These are phyloP conservation scores for Lepidochitona cinerea DNA, from an alignment of 2,888 invertebrate species.

Conservation along the genomic window DNA sequence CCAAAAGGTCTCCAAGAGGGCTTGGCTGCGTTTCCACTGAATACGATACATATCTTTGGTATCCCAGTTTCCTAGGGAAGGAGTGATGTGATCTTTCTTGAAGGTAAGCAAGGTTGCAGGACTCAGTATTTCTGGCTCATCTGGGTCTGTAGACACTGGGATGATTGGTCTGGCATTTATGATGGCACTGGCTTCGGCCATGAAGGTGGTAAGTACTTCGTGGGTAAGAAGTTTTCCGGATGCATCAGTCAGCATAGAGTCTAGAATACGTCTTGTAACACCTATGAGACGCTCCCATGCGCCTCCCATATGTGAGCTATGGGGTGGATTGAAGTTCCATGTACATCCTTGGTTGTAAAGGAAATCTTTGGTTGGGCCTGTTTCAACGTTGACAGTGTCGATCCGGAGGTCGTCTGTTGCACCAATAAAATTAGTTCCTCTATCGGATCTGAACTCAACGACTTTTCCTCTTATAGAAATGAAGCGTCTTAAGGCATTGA, in stretches of 20 bases:
- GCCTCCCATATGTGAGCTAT: not conserved
- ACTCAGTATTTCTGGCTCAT: not conserved
- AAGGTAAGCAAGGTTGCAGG: not conserved
- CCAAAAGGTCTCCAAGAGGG: not conserved
- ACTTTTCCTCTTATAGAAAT: conserved; percentile 24
- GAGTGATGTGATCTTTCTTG: not conserved
- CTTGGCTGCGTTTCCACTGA: not conserved
- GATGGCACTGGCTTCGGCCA: not conserved
- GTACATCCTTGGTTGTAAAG: not conserved
- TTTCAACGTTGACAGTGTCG: conserved; percentile 14
- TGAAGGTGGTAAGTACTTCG: not conserved
- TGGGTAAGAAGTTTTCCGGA: not conserved
- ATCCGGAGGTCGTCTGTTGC: conserved; percentile 9
- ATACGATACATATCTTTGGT: not conserved
- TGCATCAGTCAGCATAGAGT: not conserved
- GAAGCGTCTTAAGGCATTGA: conserved; percentile 26
- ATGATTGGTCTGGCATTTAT: not conserved
- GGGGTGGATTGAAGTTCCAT: not conserved
- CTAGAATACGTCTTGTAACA: not conserved
- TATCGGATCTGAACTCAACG: conserved; percentile 19
- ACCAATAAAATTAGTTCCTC: conserved; percentile 29
- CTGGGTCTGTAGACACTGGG: not conserved
- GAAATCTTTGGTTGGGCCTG: not conserved
- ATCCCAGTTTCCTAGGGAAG: not conserved
- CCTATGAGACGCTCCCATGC: conserved; percentile 11